Evolutionary conservation across 2,113 vertebrate genomes (phyloP).

Genomic region (Heloderma charlesbogerti): DNA sequence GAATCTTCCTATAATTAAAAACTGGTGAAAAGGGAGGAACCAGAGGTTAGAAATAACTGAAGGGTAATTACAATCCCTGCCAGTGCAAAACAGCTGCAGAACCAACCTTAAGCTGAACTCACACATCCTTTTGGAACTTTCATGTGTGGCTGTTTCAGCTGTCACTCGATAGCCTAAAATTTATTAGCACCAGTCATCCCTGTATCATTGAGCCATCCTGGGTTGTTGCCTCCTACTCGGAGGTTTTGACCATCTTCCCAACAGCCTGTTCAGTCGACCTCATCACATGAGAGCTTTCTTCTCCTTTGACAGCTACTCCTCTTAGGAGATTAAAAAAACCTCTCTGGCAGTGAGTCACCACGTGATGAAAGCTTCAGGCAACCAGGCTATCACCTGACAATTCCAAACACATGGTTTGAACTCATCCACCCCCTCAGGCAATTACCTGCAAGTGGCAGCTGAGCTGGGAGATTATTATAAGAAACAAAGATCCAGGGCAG

Average conservation of each 20-base stretch:
- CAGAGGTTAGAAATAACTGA: neutral
- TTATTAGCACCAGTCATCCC: neutral
- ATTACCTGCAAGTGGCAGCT: neutral
- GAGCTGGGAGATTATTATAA: neutral
- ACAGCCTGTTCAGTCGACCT: neutral
- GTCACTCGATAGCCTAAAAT: neutral
- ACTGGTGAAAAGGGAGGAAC: neutral
- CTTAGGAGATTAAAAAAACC: neutral
- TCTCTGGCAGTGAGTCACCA: neutral
- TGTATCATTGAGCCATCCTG: neutral
- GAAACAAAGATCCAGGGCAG: neutral
- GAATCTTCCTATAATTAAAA: neutral
- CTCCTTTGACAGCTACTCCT: neutral
- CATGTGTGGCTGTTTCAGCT: slow-evolving; percentile 2
- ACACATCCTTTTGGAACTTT: neutral
- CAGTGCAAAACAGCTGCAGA: neutral
- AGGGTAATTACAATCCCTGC: neutral
- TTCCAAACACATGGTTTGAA: neutral
- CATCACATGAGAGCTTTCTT: neutral
- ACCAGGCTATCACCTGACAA: neutral
- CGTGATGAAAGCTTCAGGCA: neutral
- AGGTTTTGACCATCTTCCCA: neutral
- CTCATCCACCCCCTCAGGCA: neutral
- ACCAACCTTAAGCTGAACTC: neutral
- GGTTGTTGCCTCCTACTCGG: neutral